A percentile compares a stretch with the other conserved stretches of the same genome.
These are phyloP conservation scores for Tympanoctomys barrerae DNA, from an alignment of 2,797 vertebrate genomes.

Conservation along the genomic window DNA sequence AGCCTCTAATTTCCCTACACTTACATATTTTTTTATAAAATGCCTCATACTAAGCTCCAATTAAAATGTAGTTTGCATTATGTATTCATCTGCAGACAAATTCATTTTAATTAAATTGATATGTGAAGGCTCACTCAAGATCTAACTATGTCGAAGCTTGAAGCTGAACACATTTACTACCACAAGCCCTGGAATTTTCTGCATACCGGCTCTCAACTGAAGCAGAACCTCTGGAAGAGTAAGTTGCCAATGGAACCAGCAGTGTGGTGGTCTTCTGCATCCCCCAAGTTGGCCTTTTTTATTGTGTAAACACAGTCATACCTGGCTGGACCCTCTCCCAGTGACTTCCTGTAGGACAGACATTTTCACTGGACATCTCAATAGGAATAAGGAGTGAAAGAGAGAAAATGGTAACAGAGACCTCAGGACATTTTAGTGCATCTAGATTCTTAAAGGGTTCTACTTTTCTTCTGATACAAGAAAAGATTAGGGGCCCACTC, in stretches of 20 bases:
- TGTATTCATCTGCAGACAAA: background rate
- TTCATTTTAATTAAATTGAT: background rate
- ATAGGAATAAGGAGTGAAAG: accelerated
- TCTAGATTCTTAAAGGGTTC: conserved; percentile 33
- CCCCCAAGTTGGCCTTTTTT: conserved; percentile 17
- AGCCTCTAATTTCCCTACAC: background rate
- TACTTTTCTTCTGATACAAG: background rate
- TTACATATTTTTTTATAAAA: background rate
- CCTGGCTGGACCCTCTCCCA: conserved; percentile 37
- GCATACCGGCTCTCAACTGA: background rate
- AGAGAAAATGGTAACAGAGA: background rate
- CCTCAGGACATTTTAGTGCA: background rate
- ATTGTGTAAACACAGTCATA: background rate
- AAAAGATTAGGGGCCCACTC: background rate
- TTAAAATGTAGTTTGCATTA: background rate
- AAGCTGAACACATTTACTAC: background rate
- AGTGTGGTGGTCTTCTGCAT: conserved; percentile 66
- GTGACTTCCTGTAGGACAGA: background rate
- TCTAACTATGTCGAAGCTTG: background rate
- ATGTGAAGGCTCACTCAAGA: background rate
- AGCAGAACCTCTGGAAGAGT: conserved; percentile 37
- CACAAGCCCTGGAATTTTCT: background rate
- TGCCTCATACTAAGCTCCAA: background rate
- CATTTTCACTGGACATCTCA: background rate
- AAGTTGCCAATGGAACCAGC: background rate